These are phyloP conservation scores for Brachynemurus nebulosus DNA, from an alignment of 2,888 invertebrate species.

Conservation along the genomic window DNA sequence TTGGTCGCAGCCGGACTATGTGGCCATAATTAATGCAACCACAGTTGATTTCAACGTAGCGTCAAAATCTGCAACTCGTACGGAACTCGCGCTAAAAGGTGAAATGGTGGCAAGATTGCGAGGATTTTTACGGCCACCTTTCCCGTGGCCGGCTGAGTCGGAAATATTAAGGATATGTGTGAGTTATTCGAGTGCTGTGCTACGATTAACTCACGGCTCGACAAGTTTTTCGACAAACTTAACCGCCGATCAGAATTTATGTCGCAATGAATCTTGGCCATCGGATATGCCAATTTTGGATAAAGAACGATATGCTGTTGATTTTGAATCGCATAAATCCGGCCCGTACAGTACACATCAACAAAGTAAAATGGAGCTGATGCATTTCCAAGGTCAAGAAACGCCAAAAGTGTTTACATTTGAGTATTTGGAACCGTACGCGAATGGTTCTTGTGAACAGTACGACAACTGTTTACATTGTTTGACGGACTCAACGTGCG, in stretches of 20 bases:
- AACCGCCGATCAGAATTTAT: constrained; percentile 54
- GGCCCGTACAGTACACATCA: constrained; percentile 49
- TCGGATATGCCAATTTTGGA: constrained; percentile 29
- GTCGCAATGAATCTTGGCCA: constrained; percentile 54
- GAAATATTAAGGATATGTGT: constrained; percentile 66
- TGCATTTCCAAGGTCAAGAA: constrained; percentile 58
- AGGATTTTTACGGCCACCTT: constrained; percentile 72
- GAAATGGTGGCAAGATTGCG: constrained; percentile 61
- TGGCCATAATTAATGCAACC: constrained; percentile 73
- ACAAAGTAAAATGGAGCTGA: constrained; percentile 70
- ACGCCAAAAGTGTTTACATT: constrained; percentile 75
- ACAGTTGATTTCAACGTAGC: constrained; percentile 67
- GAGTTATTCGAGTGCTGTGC: constrained; percentile 58
- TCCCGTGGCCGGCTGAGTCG: constrained; percentile 49
- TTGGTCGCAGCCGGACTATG: constrained; percentile 76
- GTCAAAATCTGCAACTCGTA: constrained; percentile 48
- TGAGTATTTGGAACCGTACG: constrained; percentile 79
- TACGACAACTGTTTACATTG: constrained; percentile 80
- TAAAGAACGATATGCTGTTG: constrained; percentile 27
- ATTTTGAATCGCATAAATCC: constrained; percentile 34
- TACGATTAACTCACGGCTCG: constrained; percentile 39
- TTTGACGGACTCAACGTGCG: constrained; percentile 75
- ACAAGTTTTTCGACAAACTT: constrained; percentile 44
- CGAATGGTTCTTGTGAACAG: constrained; percentile 45
- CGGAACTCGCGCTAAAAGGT: constrained; percentile 53